Percentiles rank a stretch among this genome's conserved stretches.
phyloP scores from a whole-genome alignment of 2,888 invertebrate species.

The Unio delphinus region DNA sequence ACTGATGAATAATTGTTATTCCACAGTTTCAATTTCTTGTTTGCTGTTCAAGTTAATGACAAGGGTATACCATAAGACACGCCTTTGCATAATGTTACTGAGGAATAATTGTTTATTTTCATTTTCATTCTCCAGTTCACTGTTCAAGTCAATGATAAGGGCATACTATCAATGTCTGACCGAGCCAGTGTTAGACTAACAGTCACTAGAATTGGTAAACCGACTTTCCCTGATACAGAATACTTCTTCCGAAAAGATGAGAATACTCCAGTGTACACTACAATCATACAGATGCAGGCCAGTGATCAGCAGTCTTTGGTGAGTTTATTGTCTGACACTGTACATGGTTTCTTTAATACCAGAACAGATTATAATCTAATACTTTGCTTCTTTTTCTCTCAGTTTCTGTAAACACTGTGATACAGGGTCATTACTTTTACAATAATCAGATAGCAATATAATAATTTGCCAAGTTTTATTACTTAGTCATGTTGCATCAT shows the following conservation, averaged over 20 bases:
- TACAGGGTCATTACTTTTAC: too few relatives aligned
- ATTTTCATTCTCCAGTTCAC: conserved; percentile 69
- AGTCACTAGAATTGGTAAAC: conserved; percentile 30
- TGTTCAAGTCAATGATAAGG: conserved; percentile 84
- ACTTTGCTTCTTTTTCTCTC: not conserved
- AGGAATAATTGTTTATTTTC: too few relatives aligned
- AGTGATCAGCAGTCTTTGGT: conserved; percentile 31
- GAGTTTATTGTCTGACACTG: conserved; percentile 1
- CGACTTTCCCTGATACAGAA: conserved; percentile 19
- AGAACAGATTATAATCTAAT: not conserved
- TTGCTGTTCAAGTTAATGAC: too few relatives aligned
- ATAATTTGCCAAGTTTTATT: too few relatives aligned
- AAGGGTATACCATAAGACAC: too few relatives aligned
- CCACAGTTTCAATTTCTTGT: too few relatives aligned
- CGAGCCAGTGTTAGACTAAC: conserved; percentile 85
- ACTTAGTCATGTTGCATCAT: too few relatives aligned
- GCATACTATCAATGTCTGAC: conserved; percentile 89
- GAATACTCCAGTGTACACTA: conserved; percentile 13
- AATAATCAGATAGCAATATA: too few relatives aligned
- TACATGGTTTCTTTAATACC: too few relatives aligned
- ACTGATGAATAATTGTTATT: too few relatives aligned
- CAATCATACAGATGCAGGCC: conserved; percentile 17
- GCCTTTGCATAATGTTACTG: too few relatives aligned
- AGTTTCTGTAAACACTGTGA: too few relatives aligned
- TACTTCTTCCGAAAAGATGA: conserved; percentile 15